These are phyloP conservation scores for Zosterops hypoxanthus DNA, from an alignment of 2,113 vertebrate species.

Conservation along the genomic window DNA sequence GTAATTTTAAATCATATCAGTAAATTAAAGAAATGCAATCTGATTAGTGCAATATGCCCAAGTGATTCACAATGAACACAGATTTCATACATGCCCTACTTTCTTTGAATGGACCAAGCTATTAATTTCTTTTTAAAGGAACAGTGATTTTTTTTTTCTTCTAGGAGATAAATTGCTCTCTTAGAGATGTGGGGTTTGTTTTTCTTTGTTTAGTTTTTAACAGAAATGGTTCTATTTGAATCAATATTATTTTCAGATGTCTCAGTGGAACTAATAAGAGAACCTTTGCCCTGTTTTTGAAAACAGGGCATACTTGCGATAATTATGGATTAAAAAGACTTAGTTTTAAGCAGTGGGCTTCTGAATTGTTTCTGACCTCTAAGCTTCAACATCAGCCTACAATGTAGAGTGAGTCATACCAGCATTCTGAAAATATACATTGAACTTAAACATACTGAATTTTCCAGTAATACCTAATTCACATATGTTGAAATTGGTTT, in stretches of 20 bases:
- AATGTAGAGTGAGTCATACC: not conserved
- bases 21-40: conserved; percentile 28
- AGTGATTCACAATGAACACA: not conserved
- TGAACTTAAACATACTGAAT: not conserved
- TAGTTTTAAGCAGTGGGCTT: not conserved
- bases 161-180: not conserved
- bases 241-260: not conserved
- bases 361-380: not conserved
- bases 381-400: not conserved
- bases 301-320: not conserved
- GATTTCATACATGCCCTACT: conserved; percentile 2
- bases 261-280: not conserved
- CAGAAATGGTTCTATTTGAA: not conserved
- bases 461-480: not conserved
- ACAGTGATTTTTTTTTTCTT: not conserved
- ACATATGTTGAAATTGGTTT: not conserved
- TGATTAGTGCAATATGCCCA: conserved; percentile 31
- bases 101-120: not conserved
- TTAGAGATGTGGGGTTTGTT: not conserved
- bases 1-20: conserved; percentile 1
- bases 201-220: not conserved
- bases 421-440: not conserved
- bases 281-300: not conserved
- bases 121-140: conserved; percentile 9
- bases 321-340: not conserved